Evolutionary conservation across 2,113 vertebrate genomes (phyloP), one percentile per base, ranked within the genome.

Genomic region (Xerus inauris): DNA sequence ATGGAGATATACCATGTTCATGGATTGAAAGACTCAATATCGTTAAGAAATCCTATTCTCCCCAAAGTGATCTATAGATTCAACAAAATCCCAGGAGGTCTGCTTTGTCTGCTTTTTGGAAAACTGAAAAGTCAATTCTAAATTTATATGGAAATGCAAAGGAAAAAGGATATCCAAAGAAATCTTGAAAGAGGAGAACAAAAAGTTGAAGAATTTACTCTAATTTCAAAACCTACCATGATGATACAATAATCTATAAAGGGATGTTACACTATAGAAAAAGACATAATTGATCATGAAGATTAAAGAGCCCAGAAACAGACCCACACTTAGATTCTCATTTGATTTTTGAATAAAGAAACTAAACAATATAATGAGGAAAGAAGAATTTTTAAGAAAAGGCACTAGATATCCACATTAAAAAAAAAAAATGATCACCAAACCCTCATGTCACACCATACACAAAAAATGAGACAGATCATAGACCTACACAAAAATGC

Each of bases 201-300:
- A 73, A 75, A 73, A 69, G 38, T 54, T 73, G 64, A 35, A 93
- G 38, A 62, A 10, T 9, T 62, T 26, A 62, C 9, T 54, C 22
- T 42, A 7, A 79, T 54, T 89, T 81, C 69, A 97, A 92, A 97
- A 88, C n/a, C 89, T 87, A 95, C 12, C 86, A 16, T 62, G 65
- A 91, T 40, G 83, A 65, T 30, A 51, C 0, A 86, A 49, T 49
- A 76, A 95, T 95, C 80, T 67, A 79, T 75, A 69, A 47, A 83
- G 45, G 54, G 35, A 80, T 47, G 57, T 64, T 85, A 6, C 45
- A 64, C 35, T 65, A 4, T 72, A 42, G 83, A 14, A n/a, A 80
- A 0, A 79, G 26, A 77, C 64, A 35, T 42, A 84, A 62, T 3
- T 51, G 59, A 89, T 81, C 72, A 75, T 76, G 59, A 32, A 92